Conservation (phyloP, 2,888 invertebrate genomes). For the Drosophila suboccidentalis region DNA sequence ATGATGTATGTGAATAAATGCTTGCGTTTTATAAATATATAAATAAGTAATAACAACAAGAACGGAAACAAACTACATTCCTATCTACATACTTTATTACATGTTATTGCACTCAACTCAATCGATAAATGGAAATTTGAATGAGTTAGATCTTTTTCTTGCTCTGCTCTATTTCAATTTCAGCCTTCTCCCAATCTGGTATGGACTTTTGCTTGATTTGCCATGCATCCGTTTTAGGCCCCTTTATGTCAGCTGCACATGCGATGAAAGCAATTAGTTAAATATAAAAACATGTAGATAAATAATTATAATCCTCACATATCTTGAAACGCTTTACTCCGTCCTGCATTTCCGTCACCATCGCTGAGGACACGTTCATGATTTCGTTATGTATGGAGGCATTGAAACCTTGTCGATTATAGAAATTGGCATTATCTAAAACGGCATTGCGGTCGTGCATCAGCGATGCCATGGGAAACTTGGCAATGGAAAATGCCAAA, state of each 20-base stretch:
- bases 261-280: background rate
- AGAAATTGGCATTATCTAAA: slow-evolving; percentile 88
- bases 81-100: slow-evolving; percentile 48
- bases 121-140: background rate
- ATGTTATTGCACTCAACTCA: slow-evolving; percentile 35
- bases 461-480: slow-evolving; percentile 90
- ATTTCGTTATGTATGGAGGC: slow-evolving; percentile 87
- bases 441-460: slow-evolving; percentile 85
- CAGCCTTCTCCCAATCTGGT: slow-evolving; percentile 89
- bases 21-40: slow-evolving; percentile 62
- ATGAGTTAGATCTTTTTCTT: slow-evolving; percentile 5
- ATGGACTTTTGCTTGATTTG: slow-evolving; percentile 86
- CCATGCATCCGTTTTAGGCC: slow-evolving; percentile 67
- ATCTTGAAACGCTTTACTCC: slow-evolving; percentile 90
- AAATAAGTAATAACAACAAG: slow-evolving; percentile 27
- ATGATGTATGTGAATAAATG: slow-evolving; percentile 77
- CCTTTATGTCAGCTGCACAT: slow-evolving; percentile 65
- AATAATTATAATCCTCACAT: slow-evolving; percentile 85
- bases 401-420: slow-evolving; percentile 88
- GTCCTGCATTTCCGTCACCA: slow-evolving; percentile 88
- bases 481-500: slow-evolving; percentile 90
- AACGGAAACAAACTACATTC: slow-evolving; percentile 29
- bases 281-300: too few relatives aligned
- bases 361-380: slow-evolving; percentile 88
- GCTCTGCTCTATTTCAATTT: slow-evolving; percentile 80